Base-by-base conservation (phyloP, 2,797 vertebrate genomes). In the Argyrosomus regius region DNA sequence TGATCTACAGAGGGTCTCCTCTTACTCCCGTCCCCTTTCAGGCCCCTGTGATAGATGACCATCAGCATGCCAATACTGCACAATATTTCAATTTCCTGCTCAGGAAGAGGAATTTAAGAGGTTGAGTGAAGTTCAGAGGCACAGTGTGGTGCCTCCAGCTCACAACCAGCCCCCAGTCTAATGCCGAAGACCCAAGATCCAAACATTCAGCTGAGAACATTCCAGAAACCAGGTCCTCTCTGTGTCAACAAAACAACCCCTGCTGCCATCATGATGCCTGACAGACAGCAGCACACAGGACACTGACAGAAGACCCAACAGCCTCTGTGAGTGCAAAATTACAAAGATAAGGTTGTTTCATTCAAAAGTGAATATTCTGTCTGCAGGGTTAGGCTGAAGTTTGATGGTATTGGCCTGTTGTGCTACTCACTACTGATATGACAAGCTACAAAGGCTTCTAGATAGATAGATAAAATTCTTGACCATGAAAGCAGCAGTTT, bases 41-140 rank as follows among this genome's bases (percentile, higher is more conserved):
- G 94, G 94, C 95, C 91, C 89, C 92, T 83, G 94, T 97, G 97
- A 97, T 97, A 95, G 96, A 98, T 96, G 95, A 93, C 94, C 91
- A 91, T 95, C 96, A 94, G 94, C 92, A 92, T 95, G 96, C 94
- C 95, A 96, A 96, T 96, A 94, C 92, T 92, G 94, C 95, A 95
- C 96, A 96, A 97, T 97, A 97, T 97, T 98, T 98, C 96, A 97
- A 97, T 98, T 97, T 97, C 96, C 97, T 97, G 95, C 95, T 91
- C 93, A 69, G 93, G 92, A 93, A 91, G 94, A 96, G 93, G 96
- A 96, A 96, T 98, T 97, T 93, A 89, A 96, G 94, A 95, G 97
- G 96, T 97, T 97, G 95, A 93, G 91, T 77, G 89, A 95, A 97
- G 97, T 98, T 99, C 96, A 97, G 94, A 92, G 86, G 93, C 97